phyloP scores from a whole-genome alignment of 2,888 invertebrate species.

The Tanypteryx hageni region DNA sequence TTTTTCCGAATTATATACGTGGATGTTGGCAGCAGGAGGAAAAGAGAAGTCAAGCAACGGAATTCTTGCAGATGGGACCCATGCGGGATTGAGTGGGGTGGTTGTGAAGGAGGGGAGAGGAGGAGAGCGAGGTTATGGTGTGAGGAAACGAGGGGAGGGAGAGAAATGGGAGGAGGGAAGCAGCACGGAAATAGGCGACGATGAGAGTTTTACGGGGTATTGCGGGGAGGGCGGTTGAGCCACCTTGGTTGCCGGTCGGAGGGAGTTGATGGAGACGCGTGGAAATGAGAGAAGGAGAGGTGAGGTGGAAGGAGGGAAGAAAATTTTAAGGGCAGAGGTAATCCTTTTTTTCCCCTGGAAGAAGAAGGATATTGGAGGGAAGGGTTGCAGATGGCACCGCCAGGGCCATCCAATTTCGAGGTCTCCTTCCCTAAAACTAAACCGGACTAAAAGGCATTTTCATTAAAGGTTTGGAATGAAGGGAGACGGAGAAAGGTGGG shows the following conservation, averaged over 20 bases:
- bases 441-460: conserved; percentile 45
- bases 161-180: too few species aligned
- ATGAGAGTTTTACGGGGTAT: too few species aligned
- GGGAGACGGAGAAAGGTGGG: not conserved
- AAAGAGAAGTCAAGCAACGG: too few species aligned
- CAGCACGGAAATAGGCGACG: too few species aligned
- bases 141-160: too few species aligned
- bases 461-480: conserved; percentile 53
- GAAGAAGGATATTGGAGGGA: not conserved
- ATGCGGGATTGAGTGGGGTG: too few species aligned
- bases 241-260: not conserved
- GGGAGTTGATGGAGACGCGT: not conserved
- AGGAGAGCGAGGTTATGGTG: too few species aligned
- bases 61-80: too few species aligned
- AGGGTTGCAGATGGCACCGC: conserved; percentile 41
- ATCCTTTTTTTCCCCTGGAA: not conserved
- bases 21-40: too few species aligned
- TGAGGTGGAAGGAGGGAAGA: not conserved
- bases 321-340: not conserved
- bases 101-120: too few species aligned
- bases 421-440: conserved; percentile 54
- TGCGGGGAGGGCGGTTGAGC: too few species aligned
- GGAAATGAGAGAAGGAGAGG: not conserved
- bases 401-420: conserved; percentile 58
- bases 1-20: too few species aligned